Conservation (phyloP, 1,140 invertebrate genomes). For the Bombus fervidus region DNA sequence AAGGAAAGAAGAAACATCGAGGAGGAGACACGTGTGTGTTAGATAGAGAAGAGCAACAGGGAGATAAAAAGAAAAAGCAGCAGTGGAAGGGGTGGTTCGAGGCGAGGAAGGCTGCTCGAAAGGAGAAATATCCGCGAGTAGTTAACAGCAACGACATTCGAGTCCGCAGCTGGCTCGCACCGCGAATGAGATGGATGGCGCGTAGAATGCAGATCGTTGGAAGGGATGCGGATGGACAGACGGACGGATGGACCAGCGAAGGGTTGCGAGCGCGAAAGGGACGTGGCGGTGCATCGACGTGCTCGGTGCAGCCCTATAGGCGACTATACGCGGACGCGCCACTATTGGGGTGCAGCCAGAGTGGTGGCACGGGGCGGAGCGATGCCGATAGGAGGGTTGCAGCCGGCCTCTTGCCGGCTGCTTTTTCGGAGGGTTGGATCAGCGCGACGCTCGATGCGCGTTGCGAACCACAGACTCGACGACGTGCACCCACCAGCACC, state of each 20-base stretch:
- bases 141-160: slow-evolving; percentile 56
- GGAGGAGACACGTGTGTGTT: background rate
- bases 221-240: slow-evolving; percentile 53
- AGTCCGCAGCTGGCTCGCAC: slow-evolving; percentile 54
- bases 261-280: slow-evolving; percentile 61
- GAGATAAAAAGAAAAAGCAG: slow-evolving; percentile 7
- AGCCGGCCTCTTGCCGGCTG: slow-evolving; percentile 69
- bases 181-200: slow-evolving; percentile 58
- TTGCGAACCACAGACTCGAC: slow-evolving; percentile 61
- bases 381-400: slow-evolving; percentile 78
- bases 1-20: slow-evolving; percentile 1
- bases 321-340: slow-evolving; percentile 58
- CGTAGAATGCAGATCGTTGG: slow-evolving; percentile 59
- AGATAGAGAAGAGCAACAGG: slow-evolving; percentile 2
- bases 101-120: slow-evolving; percentile 2
- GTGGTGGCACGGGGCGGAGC: slow-evolving; percentile 78
- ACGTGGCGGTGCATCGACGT: slow-evolving; percentile 58
- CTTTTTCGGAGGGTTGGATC: slow-evolving; percentile 78
- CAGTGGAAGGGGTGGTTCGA: background rate
- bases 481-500: slow-evolving; percentile 28
- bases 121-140: slow-evolving; percentile 59
- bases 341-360: slow-evolving; percentile 59
- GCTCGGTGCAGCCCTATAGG: slow-evolving; percentile 63
- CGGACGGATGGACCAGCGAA: slow-evolving; percentile 51
- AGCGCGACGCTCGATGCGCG: slow-evolving; percentile 76